phyloP scores from a whole-genome alignment of 2,113 vertebrate genomes.

The Pseudorhombus dupliciocellatus region DNA sequence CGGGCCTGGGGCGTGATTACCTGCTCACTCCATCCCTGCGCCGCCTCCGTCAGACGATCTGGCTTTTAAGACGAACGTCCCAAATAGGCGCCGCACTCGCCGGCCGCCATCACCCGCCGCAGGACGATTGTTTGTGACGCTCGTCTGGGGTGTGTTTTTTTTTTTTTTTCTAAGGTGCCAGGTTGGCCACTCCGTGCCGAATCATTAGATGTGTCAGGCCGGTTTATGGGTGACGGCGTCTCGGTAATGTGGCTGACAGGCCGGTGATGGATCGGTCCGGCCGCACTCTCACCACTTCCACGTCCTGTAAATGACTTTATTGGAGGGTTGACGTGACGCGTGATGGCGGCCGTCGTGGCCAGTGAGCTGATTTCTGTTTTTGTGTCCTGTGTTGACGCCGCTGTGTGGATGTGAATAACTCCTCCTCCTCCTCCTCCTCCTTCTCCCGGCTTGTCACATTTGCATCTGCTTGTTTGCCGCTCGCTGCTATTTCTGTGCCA shows the following conservation, averaged over 20 bases:
- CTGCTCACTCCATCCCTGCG: conserved; percentile 40
- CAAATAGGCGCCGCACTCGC: conserved; percentile 45
- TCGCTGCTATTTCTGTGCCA: conserved; percentile 18
- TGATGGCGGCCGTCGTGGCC: conserved; percentile 32
- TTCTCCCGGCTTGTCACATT: conserved; percentile 31
- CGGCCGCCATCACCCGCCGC: conserved; percentile 15
- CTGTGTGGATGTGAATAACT: conserved; percentile 8
- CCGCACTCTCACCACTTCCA: conserved; percentile 22
- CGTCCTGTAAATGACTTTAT: conserved; percentile 48
- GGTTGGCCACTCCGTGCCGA: conserved; percentile 29
- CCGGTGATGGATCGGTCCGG: conserved; percentile 59
- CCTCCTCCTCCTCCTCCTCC: conserved; percentile 6
- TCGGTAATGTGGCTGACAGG: conserved; percentile 21
- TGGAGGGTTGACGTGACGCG: conserved; percentile 31
- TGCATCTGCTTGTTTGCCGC: conserved; percentile 22
- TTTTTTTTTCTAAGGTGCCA: background rate
- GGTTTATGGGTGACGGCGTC: conserved; percentile 46
- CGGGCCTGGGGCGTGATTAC: conserved; percentile 39
- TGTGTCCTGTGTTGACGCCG: conserved; percentile 16
- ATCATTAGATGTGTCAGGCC: conserved; percentile 60
- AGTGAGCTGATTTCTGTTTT: background rate
- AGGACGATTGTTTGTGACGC: conserved; percentile 51
- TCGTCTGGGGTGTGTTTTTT: conserved; percentile 31
- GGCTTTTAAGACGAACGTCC: conserved; percentile 33
- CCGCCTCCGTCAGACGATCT: conserved; percentile 32